Conservation (phyloP, 2,113 vertebrate species). For the Bubalus kerabau region DNA sequence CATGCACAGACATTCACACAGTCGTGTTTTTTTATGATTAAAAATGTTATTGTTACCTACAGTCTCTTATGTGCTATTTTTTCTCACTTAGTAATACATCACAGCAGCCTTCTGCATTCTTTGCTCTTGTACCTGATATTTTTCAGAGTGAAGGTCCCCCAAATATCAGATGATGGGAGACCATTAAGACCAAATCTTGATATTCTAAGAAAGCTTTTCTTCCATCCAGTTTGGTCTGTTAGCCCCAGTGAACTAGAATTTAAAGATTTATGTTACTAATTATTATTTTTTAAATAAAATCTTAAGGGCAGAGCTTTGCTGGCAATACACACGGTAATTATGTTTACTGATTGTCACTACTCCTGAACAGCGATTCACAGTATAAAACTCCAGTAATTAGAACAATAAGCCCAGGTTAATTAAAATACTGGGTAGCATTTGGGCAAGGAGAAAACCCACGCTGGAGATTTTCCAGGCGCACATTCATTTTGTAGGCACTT, state of each 20-base stretch:
- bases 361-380: constrained; percentile 19
- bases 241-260: constrained; percentile 54
- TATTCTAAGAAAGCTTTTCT: not conserved
- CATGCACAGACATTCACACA: not conserved
- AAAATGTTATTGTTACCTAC: not conserved
- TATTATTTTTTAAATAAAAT: constrained; percentile 71
- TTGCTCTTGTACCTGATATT: not conserved
- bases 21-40: not conserved
- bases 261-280: constrained; percentile 70
- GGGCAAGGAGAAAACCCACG: constrained; percentile 60
- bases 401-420: constrained; percentile 75
- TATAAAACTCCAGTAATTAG: constrained; percentile 69
- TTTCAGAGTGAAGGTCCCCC: not conserved
- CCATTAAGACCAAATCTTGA: not conserved
- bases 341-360: constrained; percentile 52
- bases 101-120: not conserved
- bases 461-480: constrained; percentile 53
- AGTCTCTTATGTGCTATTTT: not conserved
- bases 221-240: not conserved
- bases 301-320: constrained; percentile 57
- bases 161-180: not conserved
- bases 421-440: constrained; percentile 68
- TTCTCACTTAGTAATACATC: not conserved
- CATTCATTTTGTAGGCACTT: constrained; percentile 53
- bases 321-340: constrained; percentile 55